These are phyloP conservation scores for Glossosoma conforme DNA, from an alignment of 1,140 invertebrate species.

Conservation along the genomic window DNA sequence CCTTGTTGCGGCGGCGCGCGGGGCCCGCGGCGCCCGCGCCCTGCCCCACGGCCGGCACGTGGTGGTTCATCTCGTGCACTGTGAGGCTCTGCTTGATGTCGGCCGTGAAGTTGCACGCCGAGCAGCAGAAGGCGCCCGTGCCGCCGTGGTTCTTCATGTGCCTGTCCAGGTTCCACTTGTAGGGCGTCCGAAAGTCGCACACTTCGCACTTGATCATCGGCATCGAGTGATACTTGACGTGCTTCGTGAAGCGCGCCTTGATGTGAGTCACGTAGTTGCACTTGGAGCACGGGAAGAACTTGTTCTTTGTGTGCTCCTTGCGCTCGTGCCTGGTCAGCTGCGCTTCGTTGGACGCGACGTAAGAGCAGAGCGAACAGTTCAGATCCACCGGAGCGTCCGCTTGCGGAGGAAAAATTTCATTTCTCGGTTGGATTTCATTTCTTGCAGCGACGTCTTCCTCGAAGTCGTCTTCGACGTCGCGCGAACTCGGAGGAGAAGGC, in stretches of 20 bases:
- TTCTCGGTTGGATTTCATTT: too few relatives aligned
- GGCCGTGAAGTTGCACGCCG: constrained; percentile 85
- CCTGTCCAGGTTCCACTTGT: constrained; percentile 89
- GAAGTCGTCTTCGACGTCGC: constrained; percentile 27
- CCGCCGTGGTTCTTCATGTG: constrained; percentile 89
- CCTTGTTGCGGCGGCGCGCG: constrained; percentile 55
- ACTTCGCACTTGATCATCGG: constrained; percentile 89
- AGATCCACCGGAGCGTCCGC: constrained; percentile 34
- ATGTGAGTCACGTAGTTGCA: constrained; percentile 89
- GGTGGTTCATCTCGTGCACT: constrained; percentile 86
- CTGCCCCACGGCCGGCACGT: constrained; percentile 60
- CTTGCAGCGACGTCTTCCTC: constrained; percentile 26
- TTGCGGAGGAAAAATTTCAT: too few relatives aligned
- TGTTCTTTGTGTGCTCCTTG: constrained; percentile 48
- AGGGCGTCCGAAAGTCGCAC: constrained; percentile 89
- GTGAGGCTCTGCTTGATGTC: constrained; percentile 90
- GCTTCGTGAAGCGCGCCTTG: constrained; percentile 83
- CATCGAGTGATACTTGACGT: constrained; percentile 91
- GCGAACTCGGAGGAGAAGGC: constrained; percentile 19
- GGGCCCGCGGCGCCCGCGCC: constrained; percentile 36
- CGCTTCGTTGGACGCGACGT: constrained; percentile 41
- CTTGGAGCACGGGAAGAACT: constrained; percentile 80
- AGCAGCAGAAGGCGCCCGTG: constrained; percentile 75
- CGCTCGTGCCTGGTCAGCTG: constrained; percentile 51
- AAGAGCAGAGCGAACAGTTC: constrained; percentile 52